Conservation (phyloP, 2,888 invertebrate species). For the Petrophora chlorosata region DNA sequence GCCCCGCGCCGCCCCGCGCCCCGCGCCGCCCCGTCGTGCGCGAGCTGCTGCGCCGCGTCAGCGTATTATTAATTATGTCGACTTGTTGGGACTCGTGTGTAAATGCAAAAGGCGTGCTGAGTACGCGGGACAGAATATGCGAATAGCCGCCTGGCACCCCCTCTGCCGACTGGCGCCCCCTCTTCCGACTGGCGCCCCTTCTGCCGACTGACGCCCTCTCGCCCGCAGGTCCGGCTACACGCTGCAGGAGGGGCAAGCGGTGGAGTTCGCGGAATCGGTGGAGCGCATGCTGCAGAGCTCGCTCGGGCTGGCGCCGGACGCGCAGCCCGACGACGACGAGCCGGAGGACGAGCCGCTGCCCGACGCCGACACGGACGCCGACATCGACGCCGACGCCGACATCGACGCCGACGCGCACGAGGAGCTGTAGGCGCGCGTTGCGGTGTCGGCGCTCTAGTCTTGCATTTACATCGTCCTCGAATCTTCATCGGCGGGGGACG, state of each 20-base stretch:
- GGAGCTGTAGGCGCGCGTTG: conserved; percentile 51
- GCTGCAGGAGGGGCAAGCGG: conserved; percentile 85
- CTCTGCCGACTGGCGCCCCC: no score
- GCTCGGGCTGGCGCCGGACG: conserved; percentile 90
- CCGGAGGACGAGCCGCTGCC: conserved; percentile 34
- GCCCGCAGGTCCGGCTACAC: conserved; percentile 91
- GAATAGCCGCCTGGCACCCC: no score
- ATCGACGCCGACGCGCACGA: conserved; percentile 53
- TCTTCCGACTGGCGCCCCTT: no score
- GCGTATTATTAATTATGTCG: no score
- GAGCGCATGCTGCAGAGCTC: conserved; percentile 94
- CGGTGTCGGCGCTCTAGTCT: neutral
- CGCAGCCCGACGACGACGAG: conserved; percentile 47
- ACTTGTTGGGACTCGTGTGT: no score
- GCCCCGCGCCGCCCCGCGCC: no score
- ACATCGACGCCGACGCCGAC: conserved; percentile 32
- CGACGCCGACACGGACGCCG: conserved; percentile 35
- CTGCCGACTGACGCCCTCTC: no score
- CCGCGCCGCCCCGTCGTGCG: conserved; percentile 11
- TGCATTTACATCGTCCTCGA: neutral
- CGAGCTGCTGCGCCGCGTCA: neutral
- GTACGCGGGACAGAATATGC: no score
- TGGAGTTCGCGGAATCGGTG: conserved; percentile 94
- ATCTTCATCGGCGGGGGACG: neutral
- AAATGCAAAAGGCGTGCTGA: no score